These are phyloP conservation scores for Rhodophaea formosa DNA, from an alignment of 2,888 invertebrate species.

Conservation along the genomic window DNA sequence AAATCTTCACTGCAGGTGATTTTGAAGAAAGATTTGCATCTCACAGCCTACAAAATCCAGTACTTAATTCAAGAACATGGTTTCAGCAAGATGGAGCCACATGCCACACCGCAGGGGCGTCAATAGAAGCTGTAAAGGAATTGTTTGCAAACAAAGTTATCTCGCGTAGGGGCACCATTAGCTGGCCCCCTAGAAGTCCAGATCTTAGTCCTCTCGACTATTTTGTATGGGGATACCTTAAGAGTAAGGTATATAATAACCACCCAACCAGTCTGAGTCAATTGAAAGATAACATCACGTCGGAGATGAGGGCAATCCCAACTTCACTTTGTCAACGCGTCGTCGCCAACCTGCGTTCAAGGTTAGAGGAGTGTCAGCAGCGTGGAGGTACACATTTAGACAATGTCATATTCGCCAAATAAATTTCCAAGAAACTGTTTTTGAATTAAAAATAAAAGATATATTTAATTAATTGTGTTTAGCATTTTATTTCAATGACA, in stretches of 20 bases:
- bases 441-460: too few relatives aligned
- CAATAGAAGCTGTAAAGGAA: too few relatives aligned
- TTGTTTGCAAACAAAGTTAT: too few relatives aligned
- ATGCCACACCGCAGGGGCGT: too few relatives aligned
- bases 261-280: slow-evolving; percentile 29
- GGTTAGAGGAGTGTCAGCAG: slow-evolving; percentile 29
- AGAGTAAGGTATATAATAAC: slow-evolving; percentile 27
- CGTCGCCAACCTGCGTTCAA: slow-evolving; percentile 29
- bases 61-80: slow-evolving; percentile 31
- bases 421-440: too few relatives aligned
- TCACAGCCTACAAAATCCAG: slow-evolving; percentile 20
- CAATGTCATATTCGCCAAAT: slow-evolving; percentile 13
- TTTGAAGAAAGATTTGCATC: slow-evolving; percentile 23
- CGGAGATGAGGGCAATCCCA: too few relatives aligned
- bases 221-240: slow-evolving; percentile 26
- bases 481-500: neutral
- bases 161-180: slow-evolving; percentile 29
- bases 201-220: slow-evolving; percentile 22
- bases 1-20: slow-evolving; percentile 21
- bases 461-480: neutral
- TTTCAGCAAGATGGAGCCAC: too few relatives aligned
- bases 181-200: slow-evolving; percentile 28
- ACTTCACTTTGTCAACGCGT: slow-evolving; percentile 27
- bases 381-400: slow-evolving; percentile 25
- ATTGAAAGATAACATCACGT: slow-evolving; percentile 27